Evolutionary conservation across 1,140 invertebrate species (phyloP).

Genomic region (Oreohelix idahoensis): DNA sequence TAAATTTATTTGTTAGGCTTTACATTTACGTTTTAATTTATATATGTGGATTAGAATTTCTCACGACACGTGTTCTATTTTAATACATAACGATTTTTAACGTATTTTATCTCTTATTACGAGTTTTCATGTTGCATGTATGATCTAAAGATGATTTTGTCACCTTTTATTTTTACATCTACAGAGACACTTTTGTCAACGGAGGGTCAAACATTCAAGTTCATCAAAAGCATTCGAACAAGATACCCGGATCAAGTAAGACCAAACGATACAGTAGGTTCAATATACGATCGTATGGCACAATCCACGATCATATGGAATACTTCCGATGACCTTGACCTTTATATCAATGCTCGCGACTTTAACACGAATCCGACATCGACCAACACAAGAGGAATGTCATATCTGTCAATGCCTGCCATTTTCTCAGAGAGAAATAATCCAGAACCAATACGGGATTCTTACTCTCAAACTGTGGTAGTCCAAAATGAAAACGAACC

Average conservation of each 20-base stretch:
- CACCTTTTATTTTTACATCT: neutral
- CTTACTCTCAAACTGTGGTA: neutral
- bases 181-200: conserved; percentile 40
- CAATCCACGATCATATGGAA: conserved; percentile 43
- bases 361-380: neutral
- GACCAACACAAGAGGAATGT: neutral
- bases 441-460: neutral
- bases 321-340: conserved; percentile 11
- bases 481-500: neutral
- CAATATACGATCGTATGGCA: conserved; percentile 31
- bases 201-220: conserved; percentile 33
- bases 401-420: neutral
- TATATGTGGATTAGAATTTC: too few relatives aligned
- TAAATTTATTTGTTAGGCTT: too few relatives aligned
- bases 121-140: too few relatives aligned
- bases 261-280: conserved; percentile 15
- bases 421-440: neutral
- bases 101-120: too few relatives aligned
- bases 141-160: too few relatives aligned
- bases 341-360: neutral
- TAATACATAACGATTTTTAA: too few relatives aligned
- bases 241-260: conserved; percentile 35
- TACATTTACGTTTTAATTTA: too few relatives aligned
- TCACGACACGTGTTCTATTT: too few relatives aligned
- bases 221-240: conserved; percentile 21